Conservation (phyloP, 1,140 invertebrate genomes). For the Lamellibrachia luymesi region DNA sequence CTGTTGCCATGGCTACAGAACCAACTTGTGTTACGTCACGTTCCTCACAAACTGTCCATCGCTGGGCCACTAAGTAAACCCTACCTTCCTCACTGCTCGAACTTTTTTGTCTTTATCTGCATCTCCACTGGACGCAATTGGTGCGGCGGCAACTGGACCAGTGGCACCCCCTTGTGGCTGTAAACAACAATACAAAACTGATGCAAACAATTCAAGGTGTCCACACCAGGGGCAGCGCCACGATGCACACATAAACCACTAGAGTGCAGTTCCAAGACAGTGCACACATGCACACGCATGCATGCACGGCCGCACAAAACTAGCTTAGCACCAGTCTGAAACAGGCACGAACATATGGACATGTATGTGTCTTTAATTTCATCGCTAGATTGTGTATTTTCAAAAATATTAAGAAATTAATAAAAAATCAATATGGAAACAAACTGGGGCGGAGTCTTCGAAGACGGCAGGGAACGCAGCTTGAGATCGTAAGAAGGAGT, state of each 20-base stretch:
- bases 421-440: too few species aligned
- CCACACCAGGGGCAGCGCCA: neutral
- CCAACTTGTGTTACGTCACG: too few species aligned
- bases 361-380: too few species aligned
- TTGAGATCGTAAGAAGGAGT: too few species aligned
- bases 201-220: neutral
- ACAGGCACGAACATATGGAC: too few species aligned
- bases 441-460: too few species aligned
- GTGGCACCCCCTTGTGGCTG: neutral
- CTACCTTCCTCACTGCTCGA: neutral
- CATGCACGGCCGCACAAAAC: neutral
- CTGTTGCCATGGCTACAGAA: too few species aligned
- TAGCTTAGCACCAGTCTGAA: neutral
- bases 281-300: neutral
- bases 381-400: too few species aligned
- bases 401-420: too few species aligned
- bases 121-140: neutral
- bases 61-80: neutral
- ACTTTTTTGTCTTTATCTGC: neutral
- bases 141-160: neutral
- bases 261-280: neutral
- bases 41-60: neutral
- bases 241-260: neutral
- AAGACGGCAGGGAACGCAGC: too few species aligned
- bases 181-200: neutral